Conservation (phyloP, 2,888 invertebrate genomes). For the Siphlonurus alternatus region DNA sequence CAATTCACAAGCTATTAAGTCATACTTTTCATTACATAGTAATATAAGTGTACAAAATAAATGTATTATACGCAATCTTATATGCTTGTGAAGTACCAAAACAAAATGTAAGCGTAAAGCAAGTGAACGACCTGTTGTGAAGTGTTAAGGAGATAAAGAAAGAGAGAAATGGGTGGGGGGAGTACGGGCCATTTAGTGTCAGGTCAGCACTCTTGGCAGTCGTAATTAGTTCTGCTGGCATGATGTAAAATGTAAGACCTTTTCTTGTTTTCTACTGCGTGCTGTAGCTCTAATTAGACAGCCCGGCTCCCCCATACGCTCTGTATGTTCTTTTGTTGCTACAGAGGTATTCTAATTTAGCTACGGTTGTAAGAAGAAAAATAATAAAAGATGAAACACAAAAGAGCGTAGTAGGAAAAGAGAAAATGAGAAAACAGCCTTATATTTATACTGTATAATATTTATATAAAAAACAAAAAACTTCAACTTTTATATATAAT, state of each 20-base stretch:
- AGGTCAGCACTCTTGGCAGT: not conserved
- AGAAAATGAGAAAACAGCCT: too few relatives aligned
- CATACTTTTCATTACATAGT: too few relatives aligned
- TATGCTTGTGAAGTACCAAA: too few relatives aligned
- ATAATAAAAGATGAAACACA: too few relatives aligned
- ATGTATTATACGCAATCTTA: too few relatives aligned
- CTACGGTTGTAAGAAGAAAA: not conserved
- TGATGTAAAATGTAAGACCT: not conserved
- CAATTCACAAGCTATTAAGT: too few relatives aligned
- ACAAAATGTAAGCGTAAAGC: too few relatives aligned
- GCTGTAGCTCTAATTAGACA: not conserved
- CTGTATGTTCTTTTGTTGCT: not conserved
- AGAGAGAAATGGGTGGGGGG: not conserved
- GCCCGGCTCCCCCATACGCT: not conserved
- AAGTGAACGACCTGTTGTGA: too few relatives aligned
- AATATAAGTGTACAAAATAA: too few relatives aligned
- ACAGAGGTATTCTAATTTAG: not conserved
- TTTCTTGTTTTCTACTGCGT: not conserved
- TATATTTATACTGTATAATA: too few relatives aligned
- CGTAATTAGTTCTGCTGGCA: not conserved
- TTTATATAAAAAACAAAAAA: too few relatives aligned
- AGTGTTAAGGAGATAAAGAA: not conserved
- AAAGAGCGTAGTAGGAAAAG: not conserved
- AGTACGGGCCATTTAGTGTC: not conserved
- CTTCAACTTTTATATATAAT: too few relatives aligned